A percentile compares a stretch with the other conserved stretches of the same genome.
These are phyloP conservation scores for Amblyraja radiata DNA, from an alignment of 2,797 vertebrate species.

Conservation along the genomic window DNA sequence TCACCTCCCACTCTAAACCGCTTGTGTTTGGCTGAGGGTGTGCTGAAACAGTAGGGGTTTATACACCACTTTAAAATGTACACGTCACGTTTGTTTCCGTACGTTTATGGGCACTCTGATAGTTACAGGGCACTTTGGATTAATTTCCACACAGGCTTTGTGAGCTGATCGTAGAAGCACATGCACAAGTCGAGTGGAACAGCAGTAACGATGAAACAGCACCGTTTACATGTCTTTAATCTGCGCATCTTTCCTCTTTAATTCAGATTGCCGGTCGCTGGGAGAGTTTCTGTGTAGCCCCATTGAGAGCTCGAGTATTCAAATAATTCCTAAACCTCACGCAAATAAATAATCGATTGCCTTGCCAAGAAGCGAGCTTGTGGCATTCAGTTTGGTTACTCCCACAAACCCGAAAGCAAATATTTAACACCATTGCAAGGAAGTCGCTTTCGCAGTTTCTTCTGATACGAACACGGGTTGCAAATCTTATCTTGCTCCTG, in stretches of 20 bases:
- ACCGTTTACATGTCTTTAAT: background rate
- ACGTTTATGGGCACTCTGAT: background rate
- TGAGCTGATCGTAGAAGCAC: background rate
- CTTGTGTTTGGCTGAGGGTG: background rate
- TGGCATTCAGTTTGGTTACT: background rate
- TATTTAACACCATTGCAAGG: background rate
- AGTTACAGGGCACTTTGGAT: background rate
- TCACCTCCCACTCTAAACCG: conserved; percentile 15
- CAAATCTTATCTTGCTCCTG: background rate
- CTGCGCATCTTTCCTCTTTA: background rate
- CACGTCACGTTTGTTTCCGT: background rate
- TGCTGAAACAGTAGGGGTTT: background rate
- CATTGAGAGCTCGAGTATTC: background rate
- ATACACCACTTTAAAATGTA: background rate
- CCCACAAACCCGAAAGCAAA: background rate
- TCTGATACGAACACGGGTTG: background rate
- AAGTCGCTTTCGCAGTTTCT: conserved; percentile 22
- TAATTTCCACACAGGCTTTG: background rate
- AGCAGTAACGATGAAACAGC: background rate
- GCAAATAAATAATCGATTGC: background rate
- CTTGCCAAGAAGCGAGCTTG: background rate
- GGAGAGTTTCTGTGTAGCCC: background rate
- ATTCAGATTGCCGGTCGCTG: background rate
- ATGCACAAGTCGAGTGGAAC: background rate
- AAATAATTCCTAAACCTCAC: conserved; percentile 17